Percentiles rank a stretch among this genome's conserved stretches.
phyloP scores from a whole-genome alignment of 2,113 vertebrate species.

The Chlamydotis undulata region DNA sequence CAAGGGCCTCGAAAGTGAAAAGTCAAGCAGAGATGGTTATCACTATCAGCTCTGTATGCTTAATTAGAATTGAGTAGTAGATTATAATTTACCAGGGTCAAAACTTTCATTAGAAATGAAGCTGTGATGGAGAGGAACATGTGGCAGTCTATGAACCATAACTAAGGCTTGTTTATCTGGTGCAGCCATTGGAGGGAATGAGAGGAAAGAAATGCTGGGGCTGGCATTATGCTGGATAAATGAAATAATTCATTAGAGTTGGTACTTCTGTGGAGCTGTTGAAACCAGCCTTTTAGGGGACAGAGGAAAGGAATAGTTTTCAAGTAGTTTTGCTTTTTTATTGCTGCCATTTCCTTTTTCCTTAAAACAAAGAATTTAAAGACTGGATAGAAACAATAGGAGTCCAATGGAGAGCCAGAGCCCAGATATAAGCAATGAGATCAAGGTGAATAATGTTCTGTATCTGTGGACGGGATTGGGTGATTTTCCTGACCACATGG shows the following conservation, averaged over 20 bases:
- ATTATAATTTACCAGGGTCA: slow-evolving; percentile 17
- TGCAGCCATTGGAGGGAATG: not conserved
- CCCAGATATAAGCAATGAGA: not conserved
- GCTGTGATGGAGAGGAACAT: not conserved
- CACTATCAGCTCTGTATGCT: slow-evolving; percentile 23
- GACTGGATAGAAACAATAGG: not conserved
- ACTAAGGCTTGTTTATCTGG: slow-evolving; percentile 35
- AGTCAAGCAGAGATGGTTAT: slow-evolving; percentile 26
- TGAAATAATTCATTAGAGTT: not conserved
- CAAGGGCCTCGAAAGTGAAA: slow-evolving; percentile 21
- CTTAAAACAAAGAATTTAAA: not conserved
- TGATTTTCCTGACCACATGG: not conserved
- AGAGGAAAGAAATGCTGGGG: not conserved
- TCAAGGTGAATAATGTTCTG: not conserved
- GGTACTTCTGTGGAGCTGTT: not conserved
- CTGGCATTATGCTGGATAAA: not conserved
- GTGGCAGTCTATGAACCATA: slow-evolving; percentile 23
- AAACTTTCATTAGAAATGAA: slow-evolving; percentile 51
- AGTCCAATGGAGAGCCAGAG: not conserved
- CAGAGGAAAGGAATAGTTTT: not conserved
- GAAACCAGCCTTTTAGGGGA: not conserved
- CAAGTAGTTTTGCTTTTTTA: not conserved
- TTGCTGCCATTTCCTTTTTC: not conserved
- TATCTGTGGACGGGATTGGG: not conserved
- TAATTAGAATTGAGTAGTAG: slow-evolving; percentile 48